A percentile compares a stretch with the other conserved stretches of the same genome.
Evolutionary conservation across 2,113 vertebrate species (phyloP).

Genomic region (Heptranchias perlo): DNA sequence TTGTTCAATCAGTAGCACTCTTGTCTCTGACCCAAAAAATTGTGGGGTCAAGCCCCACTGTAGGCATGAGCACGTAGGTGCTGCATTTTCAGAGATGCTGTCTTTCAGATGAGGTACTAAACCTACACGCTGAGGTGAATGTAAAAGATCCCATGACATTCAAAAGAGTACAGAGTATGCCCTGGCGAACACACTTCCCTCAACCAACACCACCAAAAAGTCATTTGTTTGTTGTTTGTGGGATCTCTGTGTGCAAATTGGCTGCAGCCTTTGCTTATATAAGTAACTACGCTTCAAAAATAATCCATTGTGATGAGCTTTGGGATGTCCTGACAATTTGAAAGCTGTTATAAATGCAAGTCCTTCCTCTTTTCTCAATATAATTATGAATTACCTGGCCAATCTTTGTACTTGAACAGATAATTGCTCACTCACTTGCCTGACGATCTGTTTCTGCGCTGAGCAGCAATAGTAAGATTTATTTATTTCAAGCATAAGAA

Average conservation of each 20-base stretch:
- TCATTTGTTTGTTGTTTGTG: not conserved
- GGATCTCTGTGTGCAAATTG: not conserved
- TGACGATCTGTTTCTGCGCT: not conserved
- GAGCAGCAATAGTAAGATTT: not conserved
- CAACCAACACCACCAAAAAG: not conserved
- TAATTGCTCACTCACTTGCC: not conserved
- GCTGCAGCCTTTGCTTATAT: not conserved
- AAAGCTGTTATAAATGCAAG: not conserved
- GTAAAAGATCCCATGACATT: not conserved
- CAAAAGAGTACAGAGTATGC: not conserved
- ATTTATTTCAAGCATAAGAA: not conserved
- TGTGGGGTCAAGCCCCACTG: not conserved
- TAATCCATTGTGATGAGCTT: not conserved
- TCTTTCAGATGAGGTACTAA: not conserved
- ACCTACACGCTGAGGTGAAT: not conserved
- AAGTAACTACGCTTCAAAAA: not conserved
- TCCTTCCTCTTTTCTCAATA: not conserved
- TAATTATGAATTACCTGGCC: not conserved
- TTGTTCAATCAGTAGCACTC: not conserved
- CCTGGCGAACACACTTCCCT: not conserved
- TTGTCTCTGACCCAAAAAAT: not conserved
- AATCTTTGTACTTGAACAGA: not conserved
- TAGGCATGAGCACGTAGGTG: not conserved
- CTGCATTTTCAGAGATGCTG: not conserved
- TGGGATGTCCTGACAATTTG: not conserved